Evolutionary conservation across 2,888 invertebrate species (phyloP).

Genomic region (Heliconius hortense): DNA sequence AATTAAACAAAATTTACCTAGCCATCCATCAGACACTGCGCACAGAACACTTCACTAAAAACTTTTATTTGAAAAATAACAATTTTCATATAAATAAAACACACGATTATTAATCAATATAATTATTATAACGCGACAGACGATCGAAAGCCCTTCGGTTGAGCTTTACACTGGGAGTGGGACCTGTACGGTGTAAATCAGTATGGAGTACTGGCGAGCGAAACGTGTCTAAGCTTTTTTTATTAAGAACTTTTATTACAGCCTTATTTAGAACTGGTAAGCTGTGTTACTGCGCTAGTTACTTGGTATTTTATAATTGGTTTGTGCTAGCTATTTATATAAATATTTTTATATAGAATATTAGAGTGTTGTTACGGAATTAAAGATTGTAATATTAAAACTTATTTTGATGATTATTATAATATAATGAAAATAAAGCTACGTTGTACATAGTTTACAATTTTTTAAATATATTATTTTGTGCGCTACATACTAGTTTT

Average conservation of each 20-base stretch:
- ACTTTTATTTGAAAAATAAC: conserved; percentile 40
- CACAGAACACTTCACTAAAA: conserved; percentile 47
- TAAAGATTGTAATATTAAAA: too few relatives aligned
- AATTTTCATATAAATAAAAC: conserved; percentile 69
- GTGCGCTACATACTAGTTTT: too few relatives aligned
- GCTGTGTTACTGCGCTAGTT: conserved; percentile 21
- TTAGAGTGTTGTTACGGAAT: too few relatives aligned
- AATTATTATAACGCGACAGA: conserved; percentile 71
- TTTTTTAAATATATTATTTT: too few relatives aligned
- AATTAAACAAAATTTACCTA: conserved; percentile 45
- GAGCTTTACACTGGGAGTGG: conserved; percentile 32
- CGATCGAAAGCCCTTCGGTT: conserved; percentile 57
- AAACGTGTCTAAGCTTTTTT: conserved; percentile 31
- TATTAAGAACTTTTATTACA: conserved; percentile 14
- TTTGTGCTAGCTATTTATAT: background rate
- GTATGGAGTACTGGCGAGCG: conserved; percentile 37
- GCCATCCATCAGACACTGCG: conserved; percentile 56
- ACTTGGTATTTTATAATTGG: background rate
- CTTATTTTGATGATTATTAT: too few relatives aligned
- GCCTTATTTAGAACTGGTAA: conserved; percentile 19
- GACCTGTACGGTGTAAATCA: conserved; percentile 39
- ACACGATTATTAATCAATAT: conserved; percentile 64
- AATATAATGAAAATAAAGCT: too few relatives aligned
- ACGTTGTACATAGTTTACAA: too few relatives aligned
- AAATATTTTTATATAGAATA: too few relatives aligned